Evolutionary conservation across 2,888 invertebrate genomes (phyloP).

Genomic region (Nymphalis c-album): DNA sequence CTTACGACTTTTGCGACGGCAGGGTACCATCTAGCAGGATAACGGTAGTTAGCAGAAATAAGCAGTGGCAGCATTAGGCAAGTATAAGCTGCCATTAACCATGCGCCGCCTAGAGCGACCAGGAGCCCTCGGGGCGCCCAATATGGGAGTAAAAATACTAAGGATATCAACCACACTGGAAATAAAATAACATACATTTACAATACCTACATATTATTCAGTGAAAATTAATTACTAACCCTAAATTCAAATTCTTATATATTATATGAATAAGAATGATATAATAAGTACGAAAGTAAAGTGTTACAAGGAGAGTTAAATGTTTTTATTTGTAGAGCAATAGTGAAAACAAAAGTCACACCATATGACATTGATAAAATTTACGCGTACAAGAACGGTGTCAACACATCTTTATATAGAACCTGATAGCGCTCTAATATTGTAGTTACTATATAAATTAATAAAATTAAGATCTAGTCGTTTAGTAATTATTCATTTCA

Average conservation of each 20-base stretch:
- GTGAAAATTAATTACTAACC: background rate
- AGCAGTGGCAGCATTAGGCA: constrained; percentile 85
- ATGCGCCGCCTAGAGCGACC: constrained; percentile 82
- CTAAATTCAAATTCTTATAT: too few species aligned
- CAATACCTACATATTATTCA: background rate
- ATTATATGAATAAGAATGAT: too few species aligned
- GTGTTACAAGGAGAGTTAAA: background rate
- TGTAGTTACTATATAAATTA: too few species aligned
- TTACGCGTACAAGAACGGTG: background rate
- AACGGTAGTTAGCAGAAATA: constrained; percentile 86
- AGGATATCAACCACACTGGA: constrained; percentile 85
- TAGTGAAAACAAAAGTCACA: constrained; percentile 5
- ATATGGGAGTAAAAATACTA: constrained; percentile 84
- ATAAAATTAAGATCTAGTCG: background rate
- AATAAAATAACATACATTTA: constrained; percentile 9
- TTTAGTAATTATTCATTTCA: background rate
- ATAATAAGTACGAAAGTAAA: too few species aligned
- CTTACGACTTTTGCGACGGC: constrained; percentile 77
- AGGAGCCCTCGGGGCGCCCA: constrained; percentile 83
- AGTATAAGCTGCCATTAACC: constrained; percentile 84
- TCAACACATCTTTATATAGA: background rate
- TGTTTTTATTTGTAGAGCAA: background rate
- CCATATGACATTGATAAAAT: constrained; percentile 1
- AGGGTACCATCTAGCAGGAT: constrained; percentile 84
- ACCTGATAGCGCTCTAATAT: background rate